Conservation (phyloP, 2,888 invertebrate species). For the Lasioglossum vierecki region DNA sequence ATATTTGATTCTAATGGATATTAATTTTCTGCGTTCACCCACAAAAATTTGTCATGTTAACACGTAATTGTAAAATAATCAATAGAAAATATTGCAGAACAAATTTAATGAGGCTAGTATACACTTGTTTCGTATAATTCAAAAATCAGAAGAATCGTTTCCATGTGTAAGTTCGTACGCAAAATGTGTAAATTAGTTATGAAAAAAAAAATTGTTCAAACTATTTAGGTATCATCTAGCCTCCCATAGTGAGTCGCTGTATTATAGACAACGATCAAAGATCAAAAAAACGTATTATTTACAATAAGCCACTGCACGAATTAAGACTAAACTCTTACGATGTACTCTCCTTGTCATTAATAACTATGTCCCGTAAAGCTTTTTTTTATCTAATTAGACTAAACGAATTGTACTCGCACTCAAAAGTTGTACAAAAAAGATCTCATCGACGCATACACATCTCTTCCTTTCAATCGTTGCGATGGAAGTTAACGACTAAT, state of each 20-base stretch:
- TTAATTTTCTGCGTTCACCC: background rate
- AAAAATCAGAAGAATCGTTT: background rate
- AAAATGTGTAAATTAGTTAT: constrained; percentile 1
- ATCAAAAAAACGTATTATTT: constrained; percentile 51
- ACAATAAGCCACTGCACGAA: constrained; percentile 56
- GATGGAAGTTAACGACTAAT: constrained; percentile 44
- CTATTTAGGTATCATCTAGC: constrained; percentile 19
- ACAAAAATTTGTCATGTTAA: background rate
- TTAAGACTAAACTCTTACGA: constrained; percentile 27
- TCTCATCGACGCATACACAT: constrained; percentile 32
- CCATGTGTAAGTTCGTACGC: background rate
- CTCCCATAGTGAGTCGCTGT: constrained; percentile 34
- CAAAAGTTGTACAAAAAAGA: constrained; percentile 55
- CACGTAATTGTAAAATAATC: background rate
- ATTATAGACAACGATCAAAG: constrained; percentile 38
- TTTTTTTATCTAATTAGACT: constrained; percentile 34
- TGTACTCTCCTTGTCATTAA: constrained; percentile 43
- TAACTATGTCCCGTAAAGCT: constrained; percentile 51
- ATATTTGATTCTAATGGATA: background rate
- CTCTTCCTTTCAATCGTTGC: constrained; percentile 14
- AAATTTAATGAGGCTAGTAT: background rate
- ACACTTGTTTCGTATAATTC: background rate
- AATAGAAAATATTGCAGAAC: background rate
- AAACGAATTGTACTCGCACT: constrained; percentile 65
- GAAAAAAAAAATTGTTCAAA: constrained; percentile 38